These are phyloP conservation scores for Planococcus citri DNA, from an alignment of 1,140 invertebrate species.

Conservation along the genomic window DNA sequence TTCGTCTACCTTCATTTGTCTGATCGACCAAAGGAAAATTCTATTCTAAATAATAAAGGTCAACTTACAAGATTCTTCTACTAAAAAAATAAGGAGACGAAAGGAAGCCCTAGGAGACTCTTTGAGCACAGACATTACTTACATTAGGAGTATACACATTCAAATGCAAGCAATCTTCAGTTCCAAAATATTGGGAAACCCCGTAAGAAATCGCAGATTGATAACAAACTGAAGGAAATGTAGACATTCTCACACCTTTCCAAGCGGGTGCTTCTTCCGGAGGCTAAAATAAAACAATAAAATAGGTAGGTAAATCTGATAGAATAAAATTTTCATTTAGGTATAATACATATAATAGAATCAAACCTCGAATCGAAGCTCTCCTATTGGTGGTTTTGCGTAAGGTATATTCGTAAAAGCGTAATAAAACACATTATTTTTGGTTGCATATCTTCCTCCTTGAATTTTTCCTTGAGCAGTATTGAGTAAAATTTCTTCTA, in stretches of 20 bases:
- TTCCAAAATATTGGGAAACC: background rate
- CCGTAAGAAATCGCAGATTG: background rate
- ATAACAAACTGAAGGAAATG: background rate
- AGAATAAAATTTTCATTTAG: background rate
- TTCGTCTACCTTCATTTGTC: too few relatives aligned
- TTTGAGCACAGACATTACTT: background rate
- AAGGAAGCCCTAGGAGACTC: too few relatives aligned
- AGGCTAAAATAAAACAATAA: too few relatives aligned
- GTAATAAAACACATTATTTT: slow-evolving; percentile 37
- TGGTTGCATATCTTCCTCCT: slow-evolving; percentile 33
- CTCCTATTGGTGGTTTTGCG: slow-evolving; percentile 36
- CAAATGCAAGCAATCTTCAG: slow-evolving; percentile 25
- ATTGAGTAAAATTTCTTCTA: too few relatives aligned
- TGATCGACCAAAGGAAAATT: too few relatives aligned
- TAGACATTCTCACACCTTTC: slow-evolving; percentile 18
- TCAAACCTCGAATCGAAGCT: slow-evolving; percentile 35
- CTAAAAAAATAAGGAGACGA: too few relatives aligned
- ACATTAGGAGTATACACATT: slow-evolving; percentile 24
- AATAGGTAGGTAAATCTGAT: too few relatives aligned
- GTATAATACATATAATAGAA: background rate
- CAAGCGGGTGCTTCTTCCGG: slow-evolving; percentile 15
- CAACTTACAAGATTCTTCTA: too few relatives aligned
- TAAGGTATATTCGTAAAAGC: slow-evolving; percentile 46
- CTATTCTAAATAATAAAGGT: too few relatives aligned
- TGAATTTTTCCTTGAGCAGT: slow-evolving; percentile 33